Conservation (phyloP, 2,888 invertebrate species). For the Drosophila peninsularis region DNA sequence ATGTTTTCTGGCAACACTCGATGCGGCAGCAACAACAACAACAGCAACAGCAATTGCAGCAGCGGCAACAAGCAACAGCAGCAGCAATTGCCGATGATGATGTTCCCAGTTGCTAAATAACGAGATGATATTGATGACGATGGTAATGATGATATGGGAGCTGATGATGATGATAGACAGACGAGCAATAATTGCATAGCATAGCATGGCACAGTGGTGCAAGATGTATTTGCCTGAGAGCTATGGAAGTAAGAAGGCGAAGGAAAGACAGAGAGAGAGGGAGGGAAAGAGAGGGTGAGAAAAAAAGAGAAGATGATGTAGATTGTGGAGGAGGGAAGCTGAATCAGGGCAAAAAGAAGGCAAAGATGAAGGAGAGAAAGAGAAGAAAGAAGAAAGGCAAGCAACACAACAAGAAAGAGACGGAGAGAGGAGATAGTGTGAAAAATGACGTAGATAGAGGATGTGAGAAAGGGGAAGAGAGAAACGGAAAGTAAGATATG, state of each 20-base stretch:
- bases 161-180: slow-evolving; percentile 16
- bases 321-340: no score
- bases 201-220: slow-evolving; percentile 34
- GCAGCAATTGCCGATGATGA: slow-evolving; percentile 28
- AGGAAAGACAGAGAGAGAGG: background rate
- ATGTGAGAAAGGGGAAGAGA: no score
- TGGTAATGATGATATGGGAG: slow-evolving; percentile 11
- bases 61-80: slow-evolving; percentile 5
- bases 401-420: no score
- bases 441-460: no score
- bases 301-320: no score
- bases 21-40: background rate
- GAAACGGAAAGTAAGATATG: no score
- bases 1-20: slow-evolving; percentile 44
- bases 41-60: background rate
- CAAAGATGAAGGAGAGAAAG: no score
- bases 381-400: background rate
- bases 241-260: no score
- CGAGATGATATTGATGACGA: slow-evolving; percentile 25
- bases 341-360: no score
- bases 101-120: slow-evolving; percentile 4
- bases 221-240: no score
- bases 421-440: no score
- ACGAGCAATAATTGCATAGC: slow-evolving; percentile 45
- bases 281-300: background rate